Base-by-base conservation (phyloP, 2,113 vertebrate species). In the Lamprotornis superbus region DNA sequence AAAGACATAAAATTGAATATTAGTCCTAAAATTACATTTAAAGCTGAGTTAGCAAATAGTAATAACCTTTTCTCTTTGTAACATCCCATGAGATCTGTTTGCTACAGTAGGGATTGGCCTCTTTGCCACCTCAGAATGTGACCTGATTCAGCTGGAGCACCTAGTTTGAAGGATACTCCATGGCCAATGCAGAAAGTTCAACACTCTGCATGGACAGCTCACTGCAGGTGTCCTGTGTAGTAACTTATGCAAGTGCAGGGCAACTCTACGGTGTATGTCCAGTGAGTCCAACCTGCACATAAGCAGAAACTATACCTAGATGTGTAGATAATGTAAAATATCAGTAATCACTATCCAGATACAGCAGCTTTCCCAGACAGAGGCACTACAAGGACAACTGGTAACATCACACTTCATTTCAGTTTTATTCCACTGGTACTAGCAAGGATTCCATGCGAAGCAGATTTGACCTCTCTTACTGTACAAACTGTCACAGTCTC, bases 321-420 rank as follows among this genome's bases (percentile, higher is more conserved):
- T 50, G 6, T 76, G 53, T 27, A 37, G 42, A 11, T 30, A 47
- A 23, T 37, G 25, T 44, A 42, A 78, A 61, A 59, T 28, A 35
- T 18, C 15, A 18, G 24, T n/a, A 22, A 15, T 40, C 42, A 37
- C 35, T 39, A n/a, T 27, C 42, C 49, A 67, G 52, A 37, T 35
- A 6, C 1, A 2, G 12, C 60, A 64, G 5, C 49, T 82, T 71
- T 77, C 22, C 25, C n/a, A 55, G 15, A n/a, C 21, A 47, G 30
- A 80, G 35, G 21, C 35, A 18, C 59, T 60, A 19, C 42, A 42
- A 57, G 25, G 23, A 67, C 22, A n/a, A n/a, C 7, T 0, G 0
- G 27, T 47, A 75, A 14, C 13, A 28, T 17, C 31, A 16, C 23
- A 15, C 40, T 87, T 70, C 5, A n/a, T 75, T 89, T 75, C 49